Evolutionary conservation across 2,113 vertebrate species (phyloP).

Genomic region (Ciconia stormi): DNA sequence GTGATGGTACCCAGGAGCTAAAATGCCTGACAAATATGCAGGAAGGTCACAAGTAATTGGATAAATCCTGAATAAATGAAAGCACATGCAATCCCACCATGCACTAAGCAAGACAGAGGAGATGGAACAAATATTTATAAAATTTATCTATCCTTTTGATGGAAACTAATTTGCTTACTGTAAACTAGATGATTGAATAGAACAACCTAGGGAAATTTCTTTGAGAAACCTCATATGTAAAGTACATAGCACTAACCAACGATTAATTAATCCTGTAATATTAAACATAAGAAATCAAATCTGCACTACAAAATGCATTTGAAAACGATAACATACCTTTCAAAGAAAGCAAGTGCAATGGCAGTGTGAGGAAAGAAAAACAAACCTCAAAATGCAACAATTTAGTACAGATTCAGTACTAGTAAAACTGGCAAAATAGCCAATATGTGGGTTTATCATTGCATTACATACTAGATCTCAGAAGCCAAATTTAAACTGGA

Average conservation of each 20-base stretch:
- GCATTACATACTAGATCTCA: neutral
- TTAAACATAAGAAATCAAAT: neutral
- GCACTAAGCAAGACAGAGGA: neutral
- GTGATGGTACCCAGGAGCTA: neutral
- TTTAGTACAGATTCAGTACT: neutral
- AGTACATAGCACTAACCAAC: neutral
- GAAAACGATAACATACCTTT: neutral
- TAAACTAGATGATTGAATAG: neutral
- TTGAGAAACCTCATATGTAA: neutral
- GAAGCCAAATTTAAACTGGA: neutral
- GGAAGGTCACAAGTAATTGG: neutral
- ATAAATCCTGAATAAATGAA: neutral
- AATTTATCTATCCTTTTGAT: neutral
- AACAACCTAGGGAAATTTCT: neutral
- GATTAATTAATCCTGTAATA: neutral
- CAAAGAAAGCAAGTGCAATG: neutral
- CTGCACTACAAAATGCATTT: neutral
- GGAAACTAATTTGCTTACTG: neutral
- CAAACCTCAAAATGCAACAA: neutral
- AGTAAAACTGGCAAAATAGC: neutral
- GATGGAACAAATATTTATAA: neutral
- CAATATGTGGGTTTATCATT: neutral
- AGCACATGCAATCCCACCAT: neutral
- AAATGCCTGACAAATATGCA: neutral
- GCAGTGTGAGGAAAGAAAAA: too few relatives aligned